Percentiles rank a stretch among this genome's conserved stretches.
Conservation (phyloP, 2,797 vertebrate species). For the Huso huso region DNA sequence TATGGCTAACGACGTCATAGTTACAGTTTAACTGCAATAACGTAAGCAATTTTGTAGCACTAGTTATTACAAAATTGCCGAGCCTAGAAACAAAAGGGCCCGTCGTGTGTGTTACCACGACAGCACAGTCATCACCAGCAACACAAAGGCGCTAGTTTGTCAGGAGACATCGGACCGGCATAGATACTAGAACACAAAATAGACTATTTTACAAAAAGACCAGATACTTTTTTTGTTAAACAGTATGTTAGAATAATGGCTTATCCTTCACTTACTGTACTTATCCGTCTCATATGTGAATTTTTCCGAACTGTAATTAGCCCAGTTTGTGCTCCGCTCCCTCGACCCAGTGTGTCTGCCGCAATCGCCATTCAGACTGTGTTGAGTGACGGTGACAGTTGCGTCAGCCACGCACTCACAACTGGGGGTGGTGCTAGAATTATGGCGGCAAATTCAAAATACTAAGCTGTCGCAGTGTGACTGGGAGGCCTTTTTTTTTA, state of each 20-base stretch:
- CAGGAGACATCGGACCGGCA: not conserved
- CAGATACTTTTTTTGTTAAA: too few relatives aligned
- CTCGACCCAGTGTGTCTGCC: slow-evolving; percentile 34
- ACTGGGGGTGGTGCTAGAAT: slow-evolving; percentile 18
- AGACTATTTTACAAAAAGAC: not conserved
- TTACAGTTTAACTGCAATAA: too few relatives aligned
- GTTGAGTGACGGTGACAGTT: slow-evolving; percentile 18
- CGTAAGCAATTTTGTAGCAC: too few relatives aligned
- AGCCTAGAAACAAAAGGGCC: slow-evolving; percentile 45
- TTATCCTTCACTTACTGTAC: slow-evolving; percentile 48
- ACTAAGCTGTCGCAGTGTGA: not conserved
- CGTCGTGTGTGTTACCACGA: slow-evolving; percentile 39
- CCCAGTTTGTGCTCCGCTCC: slow-evolving; percentile 35
- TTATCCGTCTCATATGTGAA: slow-evolving; percentile 46
- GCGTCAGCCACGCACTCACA: slow-evolving; percentile 42
- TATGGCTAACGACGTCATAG: too few relatives aligned
- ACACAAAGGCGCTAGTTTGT: slow-evolving; percentile 15
- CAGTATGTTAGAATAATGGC: not conserved
- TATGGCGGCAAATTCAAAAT: slow-evolving; percentile 32
- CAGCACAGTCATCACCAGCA: slow-evolving; percentile 1
- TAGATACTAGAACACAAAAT: not conserved
- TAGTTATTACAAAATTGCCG: not conserved
- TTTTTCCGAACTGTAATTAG: slow-evolving; percentile 28
- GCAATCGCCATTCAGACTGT: slow-evolving; percentile 56
- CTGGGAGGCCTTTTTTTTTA: too few relatives aligned